Percentiles rank a stretch among this genome's conserved stretches.
Conservation (phyloP, 2,113 vertebrate species). For the Planiliza haematocheilus region DNA sequence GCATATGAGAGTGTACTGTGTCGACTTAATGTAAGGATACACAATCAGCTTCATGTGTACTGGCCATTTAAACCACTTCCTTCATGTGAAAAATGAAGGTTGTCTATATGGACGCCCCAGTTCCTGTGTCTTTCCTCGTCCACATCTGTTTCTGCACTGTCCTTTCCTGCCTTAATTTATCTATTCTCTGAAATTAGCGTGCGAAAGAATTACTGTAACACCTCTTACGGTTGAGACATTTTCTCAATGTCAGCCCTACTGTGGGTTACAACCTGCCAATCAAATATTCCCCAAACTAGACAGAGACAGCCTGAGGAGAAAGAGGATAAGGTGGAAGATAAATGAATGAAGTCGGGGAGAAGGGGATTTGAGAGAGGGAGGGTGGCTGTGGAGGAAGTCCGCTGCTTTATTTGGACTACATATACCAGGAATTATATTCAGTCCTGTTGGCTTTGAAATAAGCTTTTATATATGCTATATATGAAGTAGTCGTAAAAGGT, state of each 20-base stretch:
- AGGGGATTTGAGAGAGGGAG: slow-evolving; percentile 27
- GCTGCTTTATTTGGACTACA: slow-evolving; percentile 41
- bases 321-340: slow-evolving; percentile 36
- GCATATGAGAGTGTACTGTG: not conserved
- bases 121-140: not conserved
- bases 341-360: slow-evolving; percentile 48
- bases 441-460: slow-evolving; percentile 38
- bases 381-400: slow-evolving; percentile 26
- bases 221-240: slow-evolving; percentile 40
- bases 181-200: slow-evolving; percentile 18
- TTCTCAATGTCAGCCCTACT: slow-evolving; percentile 49
- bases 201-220: not conserved
- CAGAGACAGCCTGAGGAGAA: slow-evolving; percentile 35
- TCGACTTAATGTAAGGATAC: not conserved
- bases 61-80: too few relatives aligned
- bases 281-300: slow-evolving; percentile 54
- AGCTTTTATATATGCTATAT: slow-evolving; percentile 25
- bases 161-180: not conserved
- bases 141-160: not conserved
- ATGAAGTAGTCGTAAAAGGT: slow-evolving; percentile 44
- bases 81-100: not conserved
- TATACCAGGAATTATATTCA: slow-evolving; percentile 48
- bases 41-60: not conserved
- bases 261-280: slow-evolving; percentile 60
- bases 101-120: not conserved